Evolutionary conservation across 2,888 invertebrate species (phyloP).

Genomic region (Brachyptera risi): DNA sequence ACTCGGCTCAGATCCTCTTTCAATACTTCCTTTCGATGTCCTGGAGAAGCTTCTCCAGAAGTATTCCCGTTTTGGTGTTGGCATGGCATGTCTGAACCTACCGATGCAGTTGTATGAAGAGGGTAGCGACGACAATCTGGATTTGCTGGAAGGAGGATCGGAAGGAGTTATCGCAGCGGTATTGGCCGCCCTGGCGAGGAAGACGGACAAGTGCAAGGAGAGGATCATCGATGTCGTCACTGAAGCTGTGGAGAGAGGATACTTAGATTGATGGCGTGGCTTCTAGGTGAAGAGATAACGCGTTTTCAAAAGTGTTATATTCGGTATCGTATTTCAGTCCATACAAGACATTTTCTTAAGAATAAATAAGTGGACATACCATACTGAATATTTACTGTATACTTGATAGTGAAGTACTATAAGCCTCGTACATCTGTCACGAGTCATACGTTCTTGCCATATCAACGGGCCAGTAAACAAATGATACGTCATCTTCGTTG

Average conservation of each 20-base stretch:
- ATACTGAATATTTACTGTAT: no score
- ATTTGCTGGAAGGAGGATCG: neutral
- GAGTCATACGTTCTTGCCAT: no score
- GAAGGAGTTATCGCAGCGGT: neutral
- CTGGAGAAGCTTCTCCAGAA: conserved; percentile 6
- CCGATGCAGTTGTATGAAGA: conserved; percentile 4
- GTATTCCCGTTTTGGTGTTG: conserved; percentile 12
- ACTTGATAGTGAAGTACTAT: no score
- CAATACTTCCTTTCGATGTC: conserved; percentile 51
- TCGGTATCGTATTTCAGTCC: no score
- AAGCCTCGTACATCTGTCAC: no score
- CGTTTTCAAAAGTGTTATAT: neutral
- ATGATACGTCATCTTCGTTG: no score
- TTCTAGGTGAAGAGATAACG: neutral
- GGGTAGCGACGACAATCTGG: neutral
- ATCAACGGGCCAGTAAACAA: no score
- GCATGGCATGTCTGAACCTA: conserved; percentile 16
- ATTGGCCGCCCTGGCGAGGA: neutral
- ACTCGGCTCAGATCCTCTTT: conserved; percentile 57
- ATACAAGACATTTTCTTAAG: no score
- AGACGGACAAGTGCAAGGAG: neutral
- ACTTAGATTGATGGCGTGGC: conserved; percentile 4
- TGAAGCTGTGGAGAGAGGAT: conserved; percentile 22
- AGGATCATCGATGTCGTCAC: conserved; percentile 14
- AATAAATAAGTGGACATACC: no score